Conservation (phyloP, 2,113 vertebrate species). For the Macquaria ambigua region DNA sequence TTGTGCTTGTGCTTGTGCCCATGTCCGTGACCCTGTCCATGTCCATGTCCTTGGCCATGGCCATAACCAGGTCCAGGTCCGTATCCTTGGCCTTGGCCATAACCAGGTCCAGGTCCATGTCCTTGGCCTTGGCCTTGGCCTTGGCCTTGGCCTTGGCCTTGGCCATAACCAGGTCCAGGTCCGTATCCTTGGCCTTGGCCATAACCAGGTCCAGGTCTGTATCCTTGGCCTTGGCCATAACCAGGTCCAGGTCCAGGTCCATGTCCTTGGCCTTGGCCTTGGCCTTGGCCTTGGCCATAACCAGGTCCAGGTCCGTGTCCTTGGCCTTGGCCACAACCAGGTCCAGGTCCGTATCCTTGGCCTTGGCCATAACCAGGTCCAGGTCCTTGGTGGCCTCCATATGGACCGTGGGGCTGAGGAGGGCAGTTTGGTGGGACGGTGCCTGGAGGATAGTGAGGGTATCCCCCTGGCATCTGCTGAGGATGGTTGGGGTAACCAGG, state of each 20-base stretch:
- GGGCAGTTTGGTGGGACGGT: slow-evolving; percentile 40
- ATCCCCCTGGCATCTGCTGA: slow-evolving; percentile 44
- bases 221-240: rapidly evolving
- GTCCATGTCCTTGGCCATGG: rapidly evolving
- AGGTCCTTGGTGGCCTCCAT: neutral
- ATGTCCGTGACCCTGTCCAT: neutral
- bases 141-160: neutral
- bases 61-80: neutral
- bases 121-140: neutral
- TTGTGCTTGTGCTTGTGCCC: slow-evolving; percentile 26
- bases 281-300: neutral
- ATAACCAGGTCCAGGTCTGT: neutral
- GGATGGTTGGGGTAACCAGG: slow-evolving; percentile 56
- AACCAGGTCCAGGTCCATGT: neutral
- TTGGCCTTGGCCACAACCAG: slow-evolving; percentile 2
- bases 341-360: slow-evolving; percentile 18
- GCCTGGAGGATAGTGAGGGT: slow-evolving; percentile 57
- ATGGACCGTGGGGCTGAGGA: slow-evolving; percentile 38
- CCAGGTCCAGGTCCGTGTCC: neutral
- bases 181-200: slow-evolving; percentile 6
- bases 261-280: neutral
- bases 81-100: slow-evolving; percentile 12
- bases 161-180: slow-evolving; percentile 24
- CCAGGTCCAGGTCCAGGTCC: slow-evolving; percentile 10
- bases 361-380: slow-evolving; percentile 8